These are phyloP conservation scores for Drosophila kohkoa DNA, from an alignment of 1,140 invertebrate species.

Conservation along the genomic window DNA sequence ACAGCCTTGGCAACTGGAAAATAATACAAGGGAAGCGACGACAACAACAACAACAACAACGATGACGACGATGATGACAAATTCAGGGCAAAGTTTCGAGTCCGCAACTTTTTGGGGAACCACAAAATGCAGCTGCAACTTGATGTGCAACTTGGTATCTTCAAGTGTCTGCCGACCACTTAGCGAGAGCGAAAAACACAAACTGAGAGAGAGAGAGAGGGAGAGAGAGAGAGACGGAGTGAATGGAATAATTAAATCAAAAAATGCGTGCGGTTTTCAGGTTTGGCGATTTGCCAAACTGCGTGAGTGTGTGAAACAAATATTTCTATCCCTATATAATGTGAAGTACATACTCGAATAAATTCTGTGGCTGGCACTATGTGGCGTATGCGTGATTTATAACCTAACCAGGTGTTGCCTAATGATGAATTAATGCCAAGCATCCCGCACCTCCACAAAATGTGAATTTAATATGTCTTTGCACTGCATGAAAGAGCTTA, in stretches of 20 bases:
- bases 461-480: constrained; percentile 8
- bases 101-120: constrained; percentile 40
- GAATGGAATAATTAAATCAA: constrained; percentile 56
- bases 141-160: constrained; percentile 17
- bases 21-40: not conserved
- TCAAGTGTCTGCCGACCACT: constrained; percentile 44
- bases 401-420: constrained; percentile 33
- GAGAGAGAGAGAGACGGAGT: not conserved
- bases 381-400: constrained; percentile 71
- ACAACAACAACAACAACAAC: not conserved
- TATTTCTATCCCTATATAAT: not conserved
- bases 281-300: constrained; percentile 17
- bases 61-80: constrained; percentile 31
- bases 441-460: not conserved
- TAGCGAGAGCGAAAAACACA: constrained; percentile 26
- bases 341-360: not conserved
- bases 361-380: constrained; percentile 36
- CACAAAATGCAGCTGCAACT: constrained; percentile 56
- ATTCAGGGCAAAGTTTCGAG: constrained; percentile 52
- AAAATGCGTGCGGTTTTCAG: constrained; percentile 32
- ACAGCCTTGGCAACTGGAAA: constrained; percentile 8
- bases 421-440: constrained; percentile 54
- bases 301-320: not conserved
- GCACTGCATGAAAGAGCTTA: not conserved
- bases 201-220: not conserved